These are phyloP conservation scores for Pangasius sanitwongsei DNA, from an alignment of 2,797 vertebrate species.

Conservation along the genomic window DNA sequence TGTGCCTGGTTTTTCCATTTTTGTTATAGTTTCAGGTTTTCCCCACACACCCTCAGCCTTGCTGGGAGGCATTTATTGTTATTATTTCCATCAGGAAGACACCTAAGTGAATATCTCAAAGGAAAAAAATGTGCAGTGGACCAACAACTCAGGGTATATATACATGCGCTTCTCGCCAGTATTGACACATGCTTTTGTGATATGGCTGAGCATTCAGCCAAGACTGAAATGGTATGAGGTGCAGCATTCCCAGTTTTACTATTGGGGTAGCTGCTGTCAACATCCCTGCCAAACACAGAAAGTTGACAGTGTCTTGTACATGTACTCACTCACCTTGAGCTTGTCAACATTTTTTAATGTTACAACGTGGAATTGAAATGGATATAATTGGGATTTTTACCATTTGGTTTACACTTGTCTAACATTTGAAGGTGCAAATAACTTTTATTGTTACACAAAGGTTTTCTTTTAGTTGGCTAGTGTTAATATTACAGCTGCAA, in stretches of 20 bases:
- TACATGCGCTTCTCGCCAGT: neutral
- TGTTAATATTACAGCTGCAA: neutral
- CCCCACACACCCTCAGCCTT: neutral
- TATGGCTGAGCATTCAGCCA: slow-evolving; percentile 27
- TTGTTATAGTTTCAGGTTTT: slow-evolving; percentile 9
- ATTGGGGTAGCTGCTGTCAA: slow-evolving; percentile 18
- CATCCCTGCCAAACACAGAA: slow-evolving; percentile 3
- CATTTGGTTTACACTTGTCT: slow-evolving; percentile 1
- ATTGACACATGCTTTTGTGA: slow-evolving; percentile 31
- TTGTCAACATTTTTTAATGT: neutral
- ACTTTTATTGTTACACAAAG: neutral
- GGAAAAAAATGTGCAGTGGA: neutral
- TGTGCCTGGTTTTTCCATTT: slow-evolving; percentile 20
- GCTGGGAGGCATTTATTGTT: neutral
- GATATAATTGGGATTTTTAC: neutral
- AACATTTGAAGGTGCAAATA: slow-evolving; percentile 1
- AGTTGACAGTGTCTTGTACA: neutral
- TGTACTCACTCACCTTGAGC: slow-evolving; percentile 5
- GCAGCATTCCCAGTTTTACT: neutral
- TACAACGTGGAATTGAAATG: neutral
- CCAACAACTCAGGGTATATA: neutral
- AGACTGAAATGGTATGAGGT: slow-evolving; percentile 16
- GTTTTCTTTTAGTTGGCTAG: neutral
- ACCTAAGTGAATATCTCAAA: slow-evolving; percentile 2
- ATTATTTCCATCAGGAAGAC: slow-evolving; percentile 6